Evolutionary conservation across 2,113 vertebrate genomes (phyloP).

Genomic region (Toxostoma redivivum): DNA sequence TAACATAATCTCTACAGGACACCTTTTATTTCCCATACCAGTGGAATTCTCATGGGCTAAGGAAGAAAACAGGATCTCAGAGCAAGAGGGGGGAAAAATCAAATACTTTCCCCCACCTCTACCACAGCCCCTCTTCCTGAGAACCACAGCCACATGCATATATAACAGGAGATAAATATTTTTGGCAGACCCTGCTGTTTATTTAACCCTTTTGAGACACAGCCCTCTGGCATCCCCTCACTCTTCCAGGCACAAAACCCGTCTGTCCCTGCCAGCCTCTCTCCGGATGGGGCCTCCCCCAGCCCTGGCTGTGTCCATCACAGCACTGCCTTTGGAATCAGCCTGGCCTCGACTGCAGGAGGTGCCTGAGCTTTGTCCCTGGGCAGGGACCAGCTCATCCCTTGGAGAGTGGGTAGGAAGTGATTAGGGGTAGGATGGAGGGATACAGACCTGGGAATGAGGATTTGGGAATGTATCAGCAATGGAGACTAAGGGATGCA

Average conservation of each 20-base stretch:
- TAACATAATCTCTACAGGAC: neutral
- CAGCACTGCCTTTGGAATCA: neutral
- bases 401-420: neutral
- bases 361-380: neutral
- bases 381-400: neutral
- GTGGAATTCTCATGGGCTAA: neutral
- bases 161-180: conserved; percentile 17
- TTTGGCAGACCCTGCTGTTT: neutral
- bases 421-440: neutral
- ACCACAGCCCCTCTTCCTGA: neutral
- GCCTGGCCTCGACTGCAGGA: neutral
- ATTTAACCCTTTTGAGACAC: conserved; percentile 41
- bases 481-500: neutral
- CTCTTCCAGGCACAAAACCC: neutral
- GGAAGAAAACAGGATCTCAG: neutral
- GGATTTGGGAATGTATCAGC: rapidly evolving
- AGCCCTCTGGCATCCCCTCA: neutral
- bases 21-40: neutral
- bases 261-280: neutral
- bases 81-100: neutral
- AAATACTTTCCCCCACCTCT: neutral
- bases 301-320: neutral
- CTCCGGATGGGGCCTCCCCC: rapidly evolving
- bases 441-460: rapidly evolving
- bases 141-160: neutral